phyloP scores from a whole-genome alignment of 2,113 vertebrate genomes.

The Choloepus hoffmanni region DNA sequence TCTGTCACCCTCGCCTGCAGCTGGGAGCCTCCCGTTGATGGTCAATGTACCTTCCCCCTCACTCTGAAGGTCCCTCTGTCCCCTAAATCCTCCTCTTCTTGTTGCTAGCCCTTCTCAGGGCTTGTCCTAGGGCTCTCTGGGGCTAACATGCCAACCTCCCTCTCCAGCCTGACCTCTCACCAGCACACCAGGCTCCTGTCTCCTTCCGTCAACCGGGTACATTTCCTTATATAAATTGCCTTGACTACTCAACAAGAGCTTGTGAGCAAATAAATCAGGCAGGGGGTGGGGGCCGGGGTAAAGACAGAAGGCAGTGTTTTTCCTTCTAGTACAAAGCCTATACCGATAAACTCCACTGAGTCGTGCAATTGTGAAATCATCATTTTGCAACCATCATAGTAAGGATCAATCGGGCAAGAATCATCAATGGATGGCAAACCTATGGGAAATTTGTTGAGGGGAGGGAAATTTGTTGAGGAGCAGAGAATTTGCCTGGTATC shows the following conservation, averaged over 20 bases:
- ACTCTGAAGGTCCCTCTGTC: accelerated
- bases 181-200: too few species aligned
- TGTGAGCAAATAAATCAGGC: neutral
- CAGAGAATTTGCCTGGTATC: accelerated
- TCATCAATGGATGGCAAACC: accelerated
- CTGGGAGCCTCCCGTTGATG: accelerated
- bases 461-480: too few species aligned
- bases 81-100: neutral
- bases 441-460: neutral
- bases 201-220: neutral
- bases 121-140: neutral
- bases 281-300: too few species aligned
- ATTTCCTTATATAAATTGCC: neutral
- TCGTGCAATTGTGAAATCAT: accelerated
- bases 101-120: neutral
- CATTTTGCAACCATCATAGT: accelerated
- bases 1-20: neutral
- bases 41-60: too few species aligned
- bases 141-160: accelerated
- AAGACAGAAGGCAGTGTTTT: neutral
- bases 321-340: neutral
- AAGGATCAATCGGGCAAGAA: accelerated
- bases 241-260: neutral
- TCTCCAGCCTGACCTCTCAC: neutral
- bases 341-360: too few species aligned